Percentiles rank a stretch among this genome's conserved stretches.
Conservation (phyloP, 2,888 invertebrate genomes). For the Sipha maydis region DNA sequence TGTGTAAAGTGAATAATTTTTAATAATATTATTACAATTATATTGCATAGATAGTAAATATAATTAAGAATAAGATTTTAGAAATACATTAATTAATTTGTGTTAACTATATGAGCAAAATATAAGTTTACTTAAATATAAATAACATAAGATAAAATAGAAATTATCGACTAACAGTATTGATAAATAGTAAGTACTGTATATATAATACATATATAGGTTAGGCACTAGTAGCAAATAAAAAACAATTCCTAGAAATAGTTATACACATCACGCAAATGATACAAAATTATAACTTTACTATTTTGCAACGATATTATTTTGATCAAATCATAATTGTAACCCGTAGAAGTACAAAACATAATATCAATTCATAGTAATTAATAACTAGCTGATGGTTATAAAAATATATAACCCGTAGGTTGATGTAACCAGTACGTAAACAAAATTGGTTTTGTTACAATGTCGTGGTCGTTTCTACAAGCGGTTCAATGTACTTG, state of each 20-base stretch:
- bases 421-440: background rate
- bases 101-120: background rate
- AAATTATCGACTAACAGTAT: background rate
- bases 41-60: no score
- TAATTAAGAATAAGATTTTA: background rate
- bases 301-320: background rate
- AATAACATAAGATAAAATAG: background rate
- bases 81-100: background rate
- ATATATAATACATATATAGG: background rate
- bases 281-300: background rate
- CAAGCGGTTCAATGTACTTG: constrained; percentile 47
- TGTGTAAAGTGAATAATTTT: no score
- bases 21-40: no score
- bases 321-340: background rate
- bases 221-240: background rate
- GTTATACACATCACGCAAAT: background rate
- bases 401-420: background rate
- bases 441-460: constrained; percentile 40
- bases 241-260: background rate
- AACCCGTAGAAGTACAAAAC: background rate
- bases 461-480: background rate
- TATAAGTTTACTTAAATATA: background rate
- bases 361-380: background rate
- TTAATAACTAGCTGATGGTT: background rate
- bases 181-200: background rate